Evolutionary conservation across 2,888 invertebrate species (phyloP), one percentile per base, ranked within the genome.

Genomic region (Homarus gammarus): DNA sequence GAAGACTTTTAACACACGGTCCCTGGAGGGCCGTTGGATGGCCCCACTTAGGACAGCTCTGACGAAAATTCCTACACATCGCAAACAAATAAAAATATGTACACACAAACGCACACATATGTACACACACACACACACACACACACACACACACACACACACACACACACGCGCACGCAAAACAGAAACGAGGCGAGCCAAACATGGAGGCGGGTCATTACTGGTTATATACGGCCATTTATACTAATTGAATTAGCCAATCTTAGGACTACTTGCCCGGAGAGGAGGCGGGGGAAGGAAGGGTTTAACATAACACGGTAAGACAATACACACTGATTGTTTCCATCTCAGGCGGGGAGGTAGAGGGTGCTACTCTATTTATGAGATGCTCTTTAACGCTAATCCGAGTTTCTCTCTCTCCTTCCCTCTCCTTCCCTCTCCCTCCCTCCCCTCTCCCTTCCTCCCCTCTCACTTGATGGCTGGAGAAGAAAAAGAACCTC

Each of bases 171-270:
- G 44, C 44, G 44, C 44, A 5, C 44, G 5, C 6, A 12, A 44
- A 79, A 61, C 78, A 31, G 78, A 61, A 79, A 79, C 79, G 79
- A 79, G 61, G 38, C 79, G 33, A 44, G n/a, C 36, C 61, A 79
- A 79, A 79, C 61, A 79, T 44, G 27, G 38, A 51, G 61, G 36
- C 61, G 6, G n/a, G 79, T 38, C 79, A 79, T 79, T 78, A 79
- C 36, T 79, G 79, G 31, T 79, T 79, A 79, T 61, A 79, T 61
- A 79, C 61, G 79, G 61, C 36, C 79, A 79, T 61, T 79, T 79
- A 61, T 61, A 79, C 79, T 79, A 79, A 79, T 79, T 79, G 79
- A 79, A 79, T 79, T 61, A 36, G 79, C n/a, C 79, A 61, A 79
- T 79, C 61, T 61, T 49, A 44, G 33, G 64, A 64, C 10, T 64